Conservation (phyloP, 2,888 invertebrate species). For the Achlya flavicornis region DNA sequence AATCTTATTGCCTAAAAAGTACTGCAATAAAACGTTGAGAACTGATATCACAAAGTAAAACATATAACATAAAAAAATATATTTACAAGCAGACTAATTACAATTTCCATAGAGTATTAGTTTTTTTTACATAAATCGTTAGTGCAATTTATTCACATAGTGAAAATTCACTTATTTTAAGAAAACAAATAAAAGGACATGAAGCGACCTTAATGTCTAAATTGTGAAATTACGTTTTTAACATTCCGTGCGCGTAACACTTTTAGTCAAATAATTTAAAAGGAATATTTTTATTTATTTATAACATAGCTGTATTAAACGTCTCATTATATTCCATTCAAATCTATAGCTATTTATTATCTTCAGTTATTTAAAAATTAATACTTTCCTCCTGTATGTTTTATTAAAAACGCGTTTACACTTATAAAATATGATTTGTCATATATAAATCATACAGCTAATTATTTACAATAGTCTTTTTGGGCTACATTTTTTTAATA, state of each 20-base stretch:
- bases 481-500: slow-evolving; percentile 64
- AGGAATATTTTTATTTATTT: slow-evolving; percentile 28
- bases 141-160: slow-evolving; percentile 78
- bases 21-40: slow-evolving; percentile 20
- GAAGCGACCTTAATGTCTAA: slow-evolving; percentile 50
- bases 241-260: slow-evolving; percentile 60
- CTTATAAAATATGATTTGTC: slow-evolving; percentile 62
- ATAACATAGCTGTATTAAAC: slow-evolving; percentile 4
- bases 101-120: slow-evolving; percentile 65
- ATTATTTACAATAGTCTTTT: slow-evolving; percentile 78
- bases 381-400: slow-evolving; percentile 68
- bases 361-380: slow-evolving; percentile 68
- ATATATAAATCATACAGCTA: slow-evolving; percentile 69
- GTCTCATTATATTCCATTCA: slow-evolving; percentile 23
- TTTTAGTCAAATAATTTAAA: slow-evolving; percentile 27
- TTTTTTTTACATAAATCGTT: slow-evolving; percentile 64
- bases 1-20: slow-evolving; percentile 17
- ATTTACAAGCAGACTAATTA: slow-evolving; percentile 66
- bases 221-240: slow-evolving; percentile 62
- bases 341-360: slow-evolving; percentile 76
- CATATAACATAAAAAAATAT: slow-evolving; percentile 40
- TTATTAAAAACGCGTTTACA: slow-evolving; percentile 60
- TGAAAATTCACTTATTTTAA: slow-evolving; percentile 56
- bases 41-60: slow-evolving; percentile 36
- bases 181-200: slow-evolving; percentile 49